Percentiles rank a stretch among this genome's conserved stretches.
These are phyloP conservation scores for Nothura maculosa DNA, from an alignment of 2,797 vertebrate genomes.

Conservation along the genomic window DNA sequence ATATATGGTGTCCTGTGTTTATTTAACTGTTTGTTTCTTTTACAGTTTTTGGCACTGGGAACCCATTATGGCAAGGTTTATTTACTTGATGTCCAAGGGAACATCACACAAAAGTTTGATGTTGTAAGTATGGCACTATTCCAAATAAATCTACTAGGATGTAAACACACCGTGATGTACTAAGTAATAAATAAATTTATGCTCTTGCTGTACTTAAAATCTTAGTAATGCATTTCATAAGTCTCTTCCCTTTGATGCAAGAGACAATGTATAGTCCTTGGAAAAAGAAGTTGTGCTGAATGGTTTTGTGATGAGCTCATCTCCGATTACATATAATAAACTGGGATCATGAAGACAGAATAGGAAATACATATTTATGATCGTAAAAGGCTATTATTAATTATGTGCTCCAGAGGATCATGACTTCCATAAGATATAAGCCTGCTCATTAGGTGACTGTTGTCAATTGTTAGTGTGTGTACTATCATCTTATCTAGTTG, in stretches of 20 bases:
- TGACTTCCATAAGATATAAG: background rate
- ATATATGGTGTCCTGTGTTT: background rate
- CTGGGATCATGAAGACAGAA: background rate
- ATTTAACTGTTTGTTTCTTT: slow-evolving; percentile 20
- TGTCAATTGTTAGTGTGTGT: slow-evolving; percentile 29
- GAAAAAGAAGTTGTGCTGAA: background rate
- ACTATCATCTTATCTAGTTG: slow-evolving; percentile 62
- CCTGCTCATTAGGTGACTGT: slow-evolving; percentile 43
- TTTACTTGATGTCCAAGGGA: slow-evolving; percentile 96
- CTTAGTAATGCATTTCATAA: background rate
- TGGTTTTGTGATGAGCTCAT: background rate
- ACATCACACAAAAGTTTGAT: slow-evolving; percentile 97
- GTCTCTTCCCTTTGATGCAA: background rate
- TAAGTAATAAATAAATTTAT: background rate
- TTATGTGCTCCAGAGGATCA: background rate
- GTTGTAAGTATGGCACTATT: slow-evolving; percentile 89
- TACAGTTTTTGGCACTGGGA: slow-evolving; percentile 96
- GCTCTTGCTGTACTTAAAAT: background rate
- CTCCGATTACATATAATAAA: background rate
- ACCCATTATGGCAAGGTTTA: slow-evolving; percentile 98
- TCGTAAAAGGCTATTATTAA: slow-evolving; percentile 36
- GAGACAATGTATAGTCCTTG: background rate
- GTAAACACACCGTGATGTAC: background rate
- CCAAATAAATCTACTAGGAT: background rate
- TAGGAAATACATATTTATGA: slow-evolving; percentile 12